Evolutionary conservation across 2,888 invertebrate genomes (phyloP), one percentile per base, ranked within the genome.

Genomic region (Phasia obesa): DNA sequence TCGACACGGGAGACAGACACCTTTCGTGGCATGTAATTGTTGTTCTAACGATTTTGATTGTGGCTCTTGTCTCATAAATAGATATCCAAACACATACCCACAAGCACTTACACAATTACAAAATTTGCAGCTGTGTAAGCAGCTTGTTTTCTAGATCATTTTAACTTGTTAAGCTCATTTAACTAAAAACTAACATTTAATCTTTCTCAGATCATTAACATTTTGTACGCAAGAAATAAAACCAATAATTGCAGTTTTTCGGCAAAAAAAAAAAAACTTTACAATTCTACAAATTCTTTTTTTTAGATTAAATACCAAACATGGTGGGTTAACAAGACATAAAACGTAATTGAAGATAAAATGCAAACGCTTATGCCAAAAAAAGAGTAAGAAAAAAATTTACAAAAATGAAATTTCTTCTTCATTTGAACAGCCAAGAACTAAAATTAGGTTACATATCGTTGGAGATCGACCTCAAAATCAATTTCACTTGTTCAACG

Each of bases 241-340:
- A 47, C 13, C 23, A n/a, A 71, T 35, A 53, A 65, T 59, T 59
- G 19, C 44, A 6, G 44, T 44, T 25, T 71, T 64, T 64, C 44
- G 44, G 17, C 35, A 1, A 65, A 81, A 27, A 17, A 27, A 49
- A 53, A n/a, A 13, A 23, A 38, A 71, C 38, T 42, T 38, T 64
- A 65, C 64, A 79, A 57, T 71, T 60, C 53, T 71, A 60, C 49
- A 38, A 71, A 75, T 60, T 76, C 75, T 75, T 78, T 81, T 71
- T 78, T 81, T 71, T 67, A 67, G 83, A 79, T 79, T 83, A 83
- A 83, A 83, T 83, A 76, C 79, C 83, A 79, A 83, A 83, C 83
- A 76, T 83, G 75, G 79, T 83, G 67, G 75, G 55, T 83, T 83
- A 83, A 83, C 83, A 75, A 79, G 83, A 79, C 65, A 71, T 67